A percentile compares a stretch with the other conserved stretches of the same genome.
phyloP scores from a whole-genome alignment of 1,140 invertebrate species.

The Bilobella aurantiaca region DNA sequence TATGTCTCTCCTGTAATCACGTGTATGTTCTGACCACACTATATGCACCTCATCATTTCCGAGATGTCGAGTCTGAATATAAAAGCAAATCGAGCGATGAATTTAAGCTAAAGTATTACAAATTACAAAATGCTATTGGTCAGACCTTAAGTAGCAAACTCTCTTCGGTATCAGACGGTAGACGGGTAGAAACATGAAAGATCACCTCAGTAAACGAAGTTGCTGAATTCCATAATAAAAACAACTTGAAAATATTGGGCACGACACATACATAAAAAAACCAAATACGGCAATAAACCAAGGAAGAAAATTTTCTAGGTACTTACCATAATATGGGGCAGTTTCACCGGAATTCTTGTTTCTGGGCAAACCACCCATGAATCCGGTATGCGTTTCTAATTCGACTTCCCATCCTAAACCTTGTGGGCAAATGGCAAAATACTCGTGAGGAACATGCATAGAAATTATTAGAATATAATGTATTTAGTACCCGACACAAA shows the following conservation, averaged over 20 bases:
- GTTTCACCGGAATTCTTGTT: constrained; percentile 83
- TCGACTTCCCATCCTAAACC: constrained; percentile 52
- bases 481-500: constrained; percentile 72
- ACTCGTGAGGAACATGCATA: no score
- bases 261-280: no score
- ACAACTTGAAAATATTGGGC: not conserved
- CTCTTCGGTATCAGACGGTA: constrained; percentile 75
- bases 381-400: constrained; percentile 87
- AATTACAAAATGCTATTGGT: constrained; percentile 82
- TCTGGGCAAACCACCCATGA: constrained; percentile 83
- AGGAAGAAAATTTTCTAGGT: no score
- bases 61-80: constrained; percentile 70
- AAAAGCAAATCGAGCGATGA: not conserved
- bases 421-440: constrained; percentile 39
- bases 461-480: no score
- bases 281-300: no score
- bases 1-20: constrained; percentile 91
- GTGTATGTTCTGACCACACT: constrained; percentile 94
- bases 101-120: constrained; percentile 42
- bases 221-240: constrained; percentile 42
- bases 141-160: constrained; percentile 78
- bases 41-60: constrained; percentile 99
- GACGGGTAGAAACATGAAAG: constrained; percentile 98
- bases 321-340: constrained; percentile 69
- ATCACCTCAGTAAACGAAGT: constrained; percentile 65